phyloP scores from a whole-genome alignment of 1,140 invertebrate genomes.

The Phenacoccus solenopsis region DNA sequence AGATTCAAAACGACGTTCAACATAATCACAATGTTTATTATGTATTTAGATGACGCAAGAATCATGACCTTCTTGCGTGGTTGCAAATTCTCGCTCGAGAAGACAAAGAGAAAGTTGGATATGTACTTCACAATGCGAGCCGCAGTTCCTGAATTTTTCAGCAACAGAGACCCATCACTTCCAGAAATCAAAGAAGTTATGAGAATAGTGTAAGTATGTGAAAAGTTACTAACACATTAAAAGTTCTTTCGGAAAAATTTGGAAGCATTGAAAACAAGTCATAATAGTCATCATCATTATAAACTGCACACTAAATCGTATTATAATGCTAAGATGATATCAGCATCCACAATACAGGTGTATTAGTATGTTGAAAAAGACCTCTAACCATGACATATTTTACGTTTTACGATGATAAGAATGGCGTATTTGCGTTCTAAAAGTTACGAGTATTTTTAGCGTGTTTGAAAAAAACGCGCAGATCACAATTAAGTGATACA shows the following conservation, averaged over 20 bases:
- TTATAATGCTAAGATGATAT: background rate
- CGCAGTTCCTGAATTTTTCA: conserved; percentile 69
- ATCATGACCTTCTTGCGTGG: conserved; percentile 64
- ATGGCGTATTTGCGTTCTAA: no score
- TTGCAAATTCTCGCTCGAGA: conserved; percentile 69
- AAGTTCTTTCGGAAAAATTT: background rate
- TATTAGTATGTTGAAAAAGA: background rate
- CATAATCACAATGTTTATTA: background rate
- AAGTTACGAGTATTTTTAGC: no score
- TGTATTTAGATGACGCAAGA: conserved; percentile 51
- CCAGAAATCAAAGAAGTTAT: conserved; percentile 55
- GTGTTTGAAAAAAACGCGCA: no score
- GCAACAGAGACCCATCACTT: conserved; percentile 53
- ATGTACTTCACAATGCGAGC: conserved; percentile 72
- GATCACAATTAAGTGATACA: no score
- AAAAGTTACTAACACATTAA: background rate
- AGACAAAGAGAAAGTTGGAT: conserved; percentile 67
- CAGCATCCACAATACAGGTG: background rate
- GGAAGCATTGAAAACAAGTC: no score
- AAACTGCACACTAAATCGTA: no score
- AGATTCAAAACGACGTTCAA: background rate
- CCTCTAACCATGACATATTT: background rate
- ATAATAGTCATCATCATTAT: background rate
- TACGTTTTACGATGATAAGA: no score
- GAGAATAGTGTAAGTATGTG: conserved; percentile 49